These are phyloP conservation scores for Falco biarmicus DNA, from an alignment of 2,797 vertebrate species.

Conservation along the genomic window DNA sequence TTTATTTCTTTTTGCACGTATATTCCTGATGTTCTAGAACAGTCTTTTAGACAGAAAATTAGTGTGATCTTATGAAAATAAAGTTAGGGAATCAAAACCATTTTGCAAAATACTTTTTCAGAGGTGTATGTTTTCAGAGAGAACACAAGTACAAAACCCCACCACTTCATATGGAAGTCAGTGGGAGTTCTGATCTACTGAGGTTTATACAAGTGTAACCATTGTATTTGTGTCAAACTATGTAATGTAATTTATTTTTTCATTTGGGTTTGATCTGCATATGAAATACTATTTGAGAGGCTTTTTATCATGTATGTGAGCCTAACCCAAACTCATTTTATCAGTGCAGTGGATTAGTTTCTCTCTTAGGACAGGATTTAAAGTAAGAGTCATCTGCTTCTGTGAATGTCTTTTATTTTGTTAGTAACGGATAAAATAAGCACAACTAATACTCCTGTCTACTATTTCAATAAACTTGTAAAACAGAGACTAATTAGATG, in stretches of 20 bases:
- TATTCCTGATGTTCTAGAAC: neutral
- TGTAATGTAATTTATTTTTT: neutral
- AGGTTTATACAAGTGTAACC: neutral
- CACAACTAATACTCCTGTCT: neutral
- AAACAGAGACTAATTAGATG: neutral
- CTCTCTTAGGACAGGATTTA: neutral
- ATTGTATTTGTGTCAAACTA: neutral
- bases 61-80: neutral
- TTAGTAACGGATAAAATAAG: neutral
- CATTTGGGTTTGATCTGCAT: neutral
- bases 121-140: neutral
- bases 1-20: slow-evolving; percentile 10
- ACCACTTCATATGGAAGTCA: neutral
- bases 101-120: neutral
- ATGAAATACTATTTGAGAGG: neutral
- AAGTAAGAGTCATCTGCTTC: neutral
- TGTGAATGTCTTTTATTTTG: neutral
- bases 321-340: neutral
- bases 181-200: neutral
- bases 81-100: neutral
- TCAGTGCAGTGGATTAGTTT: neutral
- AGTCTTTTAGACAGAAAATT: neutral
- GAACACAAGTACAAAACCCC: neutral
- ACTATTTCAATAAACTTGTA: neutral
- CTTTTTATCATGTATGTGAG: neutral